Percentiles rank a stretch among this genome's conserved stretches.
phyloP scores from a whole-genome alignment of 2,888 invertebrate genomes.

The Muscina levida region DNA sequence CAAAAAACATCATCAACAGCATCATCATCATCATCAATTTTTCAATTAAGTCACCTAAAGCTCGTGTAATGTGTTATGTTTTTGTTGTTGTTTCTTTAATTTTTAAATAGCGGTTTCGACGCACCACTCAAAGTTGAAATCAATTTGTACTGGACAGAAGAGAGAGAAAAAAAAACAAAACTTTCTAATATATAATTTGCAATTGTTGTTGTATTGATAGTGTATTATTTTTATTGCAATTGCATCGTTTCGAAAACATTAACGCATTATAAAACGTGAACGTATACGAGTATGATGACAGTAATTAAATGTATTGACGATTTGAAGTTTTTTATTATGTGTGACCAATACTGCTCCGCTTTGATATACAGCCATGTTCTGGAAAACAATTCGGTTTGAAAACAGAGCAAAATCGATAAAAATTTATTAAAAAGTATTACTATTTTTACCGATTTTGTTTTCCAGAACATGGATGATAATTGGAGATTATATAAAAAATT shows the following conservation, averaged over 20 bases:
- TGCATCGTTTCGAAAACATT: neutral
- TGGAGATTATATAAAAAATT: too few relatives aligned
- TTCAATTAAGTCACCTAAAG: constrained; percentile 67
- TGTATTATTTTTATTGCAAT: constrained; percentile 48
- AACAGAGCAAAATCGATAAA: too few relatives aligned
- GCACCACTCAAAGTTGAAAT: constrained; percentile 18
- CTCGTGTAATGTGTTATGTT: constrained; percentile 15
- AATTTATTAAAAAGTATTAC: too few relatives aligned
- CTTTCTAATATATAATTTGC: constrained; percentile 28
- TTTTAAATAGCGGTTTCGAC: constrained; percentile 73
- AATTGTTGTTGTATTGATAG: neutral
- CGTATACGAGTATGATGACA: too few relatives aligned
- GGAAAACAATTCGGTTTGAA: too few relatives aligned
- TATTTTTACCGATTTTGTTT: too few relatives aligned
- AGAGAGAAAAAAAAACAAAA: neutral
- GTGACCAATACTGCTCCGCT: too few relatives aligned
- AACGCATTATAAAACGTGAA: too few relatives aligned
- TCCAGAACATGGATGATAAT: too few relatives aligned
- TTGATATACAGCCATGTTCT: too few relatives aligned
- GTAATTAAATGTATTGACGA: too few relatives aligned
- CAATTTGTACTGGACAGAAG: neutral
- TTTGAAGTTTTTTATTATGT: too few relatives aligned
- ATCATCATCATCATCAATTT: constrained; percentile 64
- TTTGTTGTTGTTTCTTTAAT: constrained; percentile 57
- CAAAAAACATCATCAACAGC: constrained; percentile 46